These are phyloP conservation scores for Lasioglossum zephyrum DNA, from an alignment of 2,888 invertebrate genomes.

Conservation along the genomic window DNA sequence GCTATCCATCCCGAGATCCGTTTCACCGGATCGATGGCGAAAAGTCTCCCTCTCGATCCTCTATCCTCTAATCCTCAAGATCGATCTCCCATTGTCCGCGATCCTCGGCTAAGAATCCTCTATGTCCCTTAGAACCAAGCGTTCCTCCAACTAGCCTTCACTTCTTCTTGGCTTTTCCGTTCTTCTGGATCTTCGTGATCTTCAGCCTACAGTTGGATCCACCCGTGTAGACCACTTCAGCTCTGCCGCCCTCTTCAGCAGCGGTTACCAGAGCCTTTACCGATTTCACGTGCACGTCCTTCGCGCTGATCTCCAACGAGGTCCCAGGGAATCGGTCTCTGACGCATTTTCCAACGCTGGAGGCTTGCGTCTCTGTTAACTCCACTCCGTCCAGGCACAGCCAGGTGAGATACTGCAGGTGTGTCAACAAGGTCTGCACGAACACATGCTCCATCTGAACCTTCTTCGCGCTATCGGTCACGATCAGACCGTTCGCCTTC, in stretches of 20 bases:
- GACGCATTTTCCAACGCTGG: constrained; percentile 81
- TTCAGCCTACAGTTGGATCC: constrained; percentile 80
- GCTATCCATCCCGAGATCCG: constrained; percentile 38
- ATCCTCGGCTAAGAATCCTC: constrained; percentile 17
- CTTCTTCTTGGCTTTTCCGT: constrained; percentile 75
- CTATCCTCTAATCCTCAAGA: background rate
- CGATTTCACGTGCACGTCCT: constrained; percentile 81
- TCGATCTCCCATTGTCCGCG: background rate
- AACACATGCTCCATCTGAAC: constrained; percentile 82
- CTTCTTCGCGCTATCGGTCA: constrained; percentile 81
- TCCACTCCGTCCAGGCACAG: constrained; percentile 82
- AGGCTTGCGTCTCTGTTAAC: constrained; percentile 79
- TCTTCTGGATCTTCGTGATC: constrained; percentile 78
- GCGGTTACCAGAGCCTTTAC: constrained; percentile 81
- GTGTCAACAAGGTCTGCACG: constrained; percentile 79
- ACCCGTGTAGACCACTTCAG: constrained; percentile 81
- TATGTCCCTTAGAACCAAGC: constrained; percentile 30
- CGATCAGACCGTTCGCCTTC: constrained; percentile 80
- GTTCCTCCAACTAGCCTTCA: constrained; percentile 45
- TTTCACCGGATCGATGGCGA: constrained; percentile 56
- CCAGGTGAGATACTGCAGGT: constrained; percentile 81
- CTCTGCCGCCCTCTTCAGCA: constrained; percentile 81
- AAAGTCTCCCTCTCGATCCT: background rate
- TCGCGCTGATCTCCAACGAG: constrained; percentile 81
- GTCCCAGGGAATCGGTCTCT: constrained; percentile 82